Evolutionary conservation across 2,888 invertebrate species (phyloP).

Genomic region (Zaprionus obscuricornis): DNA sequence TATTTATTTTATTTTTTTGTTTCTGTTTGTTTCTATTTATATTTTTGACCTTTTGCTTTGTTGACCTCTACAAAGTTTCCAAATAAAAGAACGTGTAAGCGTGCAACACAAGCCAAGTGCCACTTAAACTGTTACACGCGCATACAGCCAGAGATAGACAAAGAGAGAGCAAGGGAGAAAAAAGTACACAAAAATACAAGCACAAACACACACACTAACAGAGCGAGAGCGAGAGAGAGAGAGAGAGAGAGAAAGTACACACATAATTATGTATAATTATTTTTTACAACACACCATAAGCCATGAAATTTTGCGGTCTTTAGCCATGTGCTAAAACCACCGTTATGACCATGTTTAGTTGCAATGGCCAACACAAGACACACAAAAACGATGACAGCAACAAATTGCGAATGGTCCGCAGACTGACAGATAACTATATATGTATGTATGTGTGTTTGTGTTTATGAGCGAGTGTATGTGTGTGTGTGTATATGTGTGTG

Average conservation of each 20-base stretch:
- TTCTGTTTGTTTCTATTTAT: too few relatives aligned
- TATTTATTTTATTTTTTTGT: too few relatives aligned
- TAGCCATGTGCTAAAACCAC: slow-evolving; percentile 28
- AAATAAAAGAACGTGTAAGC: not conserved
- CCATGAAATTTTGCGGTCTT: slow-evolving; percentile 45
- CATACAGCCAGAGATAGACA: too few relatives aligned
- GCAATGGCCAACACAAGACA: not conserved
- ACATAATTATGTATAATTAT: slow-evolving; percentile 44
- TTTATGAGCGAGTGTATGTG: slow-evolving; percentile 4
- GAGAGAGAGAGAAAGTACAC: too few relatives aligned
- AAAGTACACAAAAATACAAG: too few relatives aligned
- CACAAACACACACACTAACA: too few relatives aligned
- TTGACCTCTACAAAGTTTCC: not conserved
- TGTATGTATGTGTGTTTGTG: slow-evolving; percentile 5
- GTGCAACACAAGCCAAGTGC: not conserved
- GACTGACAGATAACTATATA: slow-evolving; percentile 13
- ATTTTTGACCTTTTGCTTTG: not conserved
- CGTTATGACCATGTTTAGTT: slow-evolving; percentile 29
- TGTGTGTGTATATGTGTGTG: slow-evolving; percentile 7
- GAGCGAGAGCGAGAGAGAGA: too few relatives aligned
- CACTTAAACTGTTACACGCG: slow-evolving; percentile 26
- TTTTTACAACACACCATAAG: slow-evolving; percentile 38
- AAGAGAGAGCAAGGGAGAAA: too few relatives aligned
- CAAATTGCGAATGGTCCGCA: slow-evolving; percentile 5
- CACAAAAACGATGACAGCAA: slow-evolving; percentile 1